Base-by-base conservation (phyloP, 2,797 vertebrate genomes). In the Girardinus metallicus region DNA sequence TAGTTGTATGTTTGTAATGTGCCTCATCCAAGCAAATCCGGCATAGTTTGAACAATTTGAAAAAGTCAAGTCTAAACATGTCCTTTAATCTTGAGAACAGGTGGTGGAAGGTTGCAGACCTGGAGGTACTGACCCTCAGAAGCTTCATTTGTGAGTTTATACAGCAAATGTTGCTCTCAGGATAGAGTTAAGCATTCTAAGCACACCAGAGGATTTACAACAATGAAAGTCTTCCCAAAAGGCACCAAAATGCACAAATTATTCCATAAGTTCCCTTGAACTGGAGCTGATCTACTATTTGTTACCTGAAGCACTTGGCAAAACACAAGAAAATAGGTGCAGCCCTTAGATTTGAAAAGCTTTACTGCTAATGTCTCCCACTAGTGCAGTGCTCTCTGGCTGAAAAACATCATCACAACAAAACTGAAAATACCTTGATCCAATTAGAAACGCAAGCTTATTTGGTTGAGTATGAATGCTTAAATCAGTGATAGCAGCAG, bases 221-320 rank as follows among this genome's bases (percentile, higher is more conserved):
- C 87, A 89, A 90, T 89, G 85, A 93, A 91, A 89, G 85, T 74
- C 86, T 88, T 76, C 81, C 85, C 85, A 74, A 85, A 92, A 94
- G 83, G 88, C 85, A 88, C 13, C 80, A 80, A 89, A 88, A 90
- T 64, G 57, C 88, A 86, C 75, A 83, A 79, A 86, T 80, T 72
- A 82, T 90, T 91, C 85, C 72, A 41, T 77, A 43, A 84, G 89
- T 84, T 89, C 91, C 93, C 91, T 89, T 94, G 92, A 94, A 94
- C 92, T 92, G 86, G 79, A 75, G 77, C 92, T 93, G 89, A 93
- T 93, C 85, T 90, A 89, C 90, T 91, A 91, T 95, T 94, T 93
- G 93, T 94, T 92, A 92, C 89, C 89, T 84, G 34, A 31, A 92
- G 89, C 90, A 53, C 85, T 91, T 89, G 86, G 90, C 85, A 86